Conservation (phyloP, 2,888 invertebrate species). For the Lagria hirta region DNA sequence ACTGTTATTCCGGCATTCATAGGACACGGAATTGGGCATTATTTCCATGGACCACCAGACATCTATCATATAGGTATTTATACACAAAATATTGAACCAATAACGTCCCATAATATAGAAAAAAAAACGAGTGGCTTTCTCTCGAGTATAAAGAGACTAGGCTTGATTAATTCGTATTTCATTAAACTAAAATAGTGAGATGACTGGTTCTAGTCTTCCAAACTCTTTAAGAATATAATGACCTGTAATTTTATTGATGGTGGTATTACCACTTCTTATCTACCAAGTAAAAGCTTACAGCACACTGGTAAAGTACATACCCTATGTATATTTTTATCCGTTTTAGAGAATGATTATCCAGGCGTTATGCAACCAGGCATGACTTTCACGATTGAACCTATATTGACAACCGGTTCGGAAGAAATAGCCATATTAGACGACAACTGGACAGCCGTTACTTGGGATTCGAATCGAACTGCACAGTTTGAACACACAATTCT, state of each 20-base stretch:
- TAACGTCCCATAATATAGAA: not conserved
- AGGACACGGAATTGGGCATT: conserved; percentile 91
- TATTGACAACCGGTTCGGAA: conserved; percentile 72
- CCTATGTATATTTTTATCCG: conserved; percentile 2
- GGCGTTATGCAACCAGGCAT: conserved; percentile 83
- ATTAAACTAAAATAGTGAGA: no score
- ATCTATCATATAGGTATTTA: conserved; percentile 76
- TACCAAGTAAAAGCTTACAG: no score
- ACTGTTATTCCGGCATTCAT: conserved; percentile 77
- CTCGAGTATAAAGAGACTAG: no score
- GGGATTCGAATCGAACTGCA: conserved; percentile 79
- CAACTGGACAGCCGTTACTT: conserved; percentile 89
- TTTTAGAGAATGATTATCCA: conserved; percentile 64
- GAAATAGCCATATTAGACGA: conserved; percentile 75
- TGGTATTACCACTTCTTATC: no score
- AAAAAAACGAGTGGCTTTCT: no score
- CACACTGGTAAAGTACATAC: not conserved
- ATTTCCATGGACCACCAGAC: conserved; percentile 92
- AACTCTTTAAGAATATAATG: no score
- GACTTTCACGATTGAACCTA: conserved; percentile 95
- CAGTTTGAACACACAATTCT: conserved; percentile 92
- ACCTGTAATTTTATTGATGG: no score
- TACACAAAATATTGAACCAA: conserved; percentile 27
- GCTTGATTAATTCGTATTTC: no score
- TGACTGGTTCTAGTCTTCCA: no score